These are phyloP conservation scores for Aphyosemion australe DNA, from an alignment of 2,113 vertebrate genomes.

Conservation along the genomic window DNA sequence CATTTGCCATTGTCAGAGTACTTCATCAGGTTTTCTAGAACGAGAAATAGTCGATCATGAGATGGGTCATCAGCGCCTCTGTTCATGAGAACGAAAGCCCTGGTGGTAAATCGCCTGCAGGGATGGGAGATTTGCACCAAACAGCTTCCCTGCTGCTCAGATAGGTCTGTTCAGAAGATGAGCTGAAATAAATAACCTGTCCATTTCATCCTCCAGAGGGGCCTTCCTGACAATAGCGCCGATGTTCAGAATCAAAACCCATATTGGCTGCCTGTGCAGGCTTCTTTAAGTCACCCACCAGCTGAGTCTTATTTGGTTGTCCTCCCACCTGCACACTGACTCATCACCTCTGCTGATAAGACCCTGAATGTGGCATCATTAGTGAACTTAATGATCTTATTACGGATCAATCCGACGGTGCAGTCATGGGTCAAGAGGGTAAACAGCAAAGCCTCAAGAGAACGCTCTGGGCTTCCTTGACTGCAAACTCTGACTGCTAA, in stretches of 20 bases:
- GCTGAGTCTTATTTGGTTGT: not conserved
- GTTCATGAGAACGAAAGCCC: not conserved
- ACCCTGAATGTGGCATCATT: not conserved
- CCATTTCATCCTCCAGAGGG: not conserved
- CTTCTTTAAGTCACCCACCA: not conserved
- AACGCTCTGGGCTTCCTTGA: not conserved
- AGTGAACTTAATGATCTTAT: not conserved
- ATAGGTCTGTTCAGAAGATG: not conserved
- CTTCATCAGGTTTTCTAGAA: not conserved
- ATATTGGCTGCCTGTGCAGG: not conserved
- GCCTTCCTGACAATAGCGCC: not conserved
- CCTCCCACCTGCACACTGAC: not conserved
- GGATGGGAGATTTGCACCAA: not conserved
- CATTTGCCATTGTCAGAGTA: not conserved
- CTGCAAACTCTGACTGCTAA: not conserved
- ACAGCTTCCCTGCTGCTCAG: not conserved
- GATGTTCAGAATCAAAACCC: not conserved
- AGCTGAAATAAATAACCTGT: not conserved
- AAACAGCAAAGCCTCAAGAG: not conserved
- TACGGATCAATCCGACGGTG: not conserved
- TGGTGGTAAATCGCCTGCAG: not conserved
- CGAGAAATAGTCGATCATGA: not conserved
- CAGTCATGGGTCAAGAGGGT: not conserved
- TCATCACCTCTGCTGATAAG: not conserved
- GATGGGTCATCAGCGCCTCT: not conserved